Evolutionary conservation across 2,113 vertebrate species (phyloP).

Genomic region (Agapornis roseicollis): DNA sequence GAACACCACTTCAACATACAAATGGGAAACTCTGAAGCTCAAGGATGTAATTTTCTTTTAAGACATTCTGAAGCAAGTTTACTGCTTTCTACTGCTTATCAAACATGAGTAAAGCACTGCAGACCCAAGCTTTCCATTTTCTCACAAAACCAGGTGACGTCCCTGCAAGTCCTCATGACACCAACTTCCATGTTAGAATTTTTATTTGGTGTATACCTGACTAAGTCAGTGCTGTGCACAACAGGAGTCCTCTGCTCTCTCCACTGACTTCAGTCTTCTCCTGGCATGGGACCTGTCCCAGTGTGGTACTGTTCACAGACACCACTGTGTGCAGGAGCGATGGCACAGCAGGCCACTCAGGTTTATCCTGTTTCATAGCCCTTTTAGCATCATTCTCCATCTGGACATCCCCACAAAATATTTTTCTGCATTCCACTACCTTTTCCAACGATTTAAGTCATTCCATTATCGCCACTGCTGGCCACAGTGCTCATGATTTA

Average conservation of each 20-base stretch:
- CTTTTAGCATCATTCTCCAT: background rate
- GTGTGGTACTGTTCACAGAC: constrained; percentile 10
- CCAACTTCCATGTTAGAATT: background rate
- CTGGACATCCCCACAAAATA: background rate
- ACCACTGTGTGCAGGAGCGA: background rate
- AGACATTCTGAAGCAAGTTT: background rate
- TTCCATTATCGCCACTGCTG: background rate
- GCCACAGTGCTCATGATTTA: background rate
- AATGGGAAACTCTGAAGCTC: background rate
- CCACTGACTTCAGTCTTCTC: background rate
- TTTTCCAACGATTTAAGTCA: background rate
- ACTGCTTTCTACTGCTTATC: background rate
- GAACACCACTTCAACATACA: background rate
- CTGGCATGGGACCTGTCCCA: background rate
- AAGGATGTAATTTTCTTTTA: background rate
- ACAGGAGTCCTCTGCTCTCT: background rate
- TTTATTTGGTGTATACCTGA: background rate
- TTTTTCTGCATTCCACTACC: background rate
- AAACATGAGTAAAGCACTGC: background rate
- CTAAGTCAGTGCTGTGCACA: background rate
- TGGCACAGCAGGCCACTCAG: background rate
- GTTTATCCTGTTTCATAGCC: background rate
- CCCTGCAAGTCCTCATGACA: background rate
- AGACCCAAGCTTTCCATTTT: background rate
- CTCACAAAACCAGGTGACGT: background rate